phyloP scores from a whole-genome alignment of 2,888 invertebrate species.

The Aelia acuminata region DNA sequence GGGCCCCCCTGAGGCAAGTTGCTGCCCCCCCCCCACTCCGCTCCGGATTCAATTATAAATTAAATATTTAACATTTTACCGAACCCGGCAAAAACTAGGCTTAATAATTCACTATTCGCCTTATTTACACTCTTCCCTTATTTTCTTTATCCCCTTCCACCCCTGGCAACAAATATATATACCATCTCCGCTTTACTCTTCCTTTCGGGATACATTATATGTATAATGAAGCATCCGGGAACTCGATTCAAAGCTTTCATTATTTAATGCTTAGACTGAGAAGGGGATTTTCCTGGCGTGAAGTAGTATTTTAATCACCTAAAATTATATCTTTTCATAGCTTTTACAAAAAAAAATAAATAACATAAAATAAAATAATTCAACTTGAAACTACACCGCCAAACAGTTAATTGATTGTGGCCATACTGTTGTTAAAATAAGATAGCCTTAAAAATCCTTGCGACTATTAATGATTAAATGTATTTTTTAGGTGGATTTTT shows the following conservation, averaged over 20 bases:
- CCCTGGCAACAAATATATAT: constrained; percentile 53
- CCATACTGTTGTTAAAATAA: no score
- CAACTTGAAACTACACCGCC: no score
- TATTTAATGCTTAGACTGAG: no score
- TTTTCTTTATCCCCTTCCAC: constrained; percentile 15
- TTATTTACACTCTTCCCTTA: constrained; percentile 62
- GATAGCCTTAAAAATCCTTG: no score
- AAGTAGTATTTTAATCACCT: no score
- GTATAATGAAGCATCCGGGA: neutral
- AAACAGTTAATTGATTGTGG: no score
- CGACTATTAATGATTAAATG: no score
- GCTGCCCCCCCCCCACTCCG: constrained; percentile 43
- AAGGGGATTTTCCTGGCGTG: no score
- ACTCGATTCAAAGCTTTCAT: neutral
- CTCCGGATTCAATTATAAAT: constrained; percentile 64
- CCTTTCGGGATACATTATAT: neutral
- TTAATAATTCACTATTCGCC: constrained; percentile 62
- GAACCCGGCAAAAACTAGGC: constrained; percentile 63
- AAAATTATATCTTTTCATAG: no score
- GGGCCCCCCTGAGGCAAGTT: constrained; percentile 61
- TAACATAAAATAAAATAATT: no score
- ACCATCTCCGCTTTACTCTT: neutral
- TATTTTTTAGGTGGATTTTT: no score
- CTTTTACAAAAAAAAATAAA: no score
- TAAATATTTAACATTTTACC: constrained; percentile 63